Evolutionary conservation across 2,797 vertebrate species (phyloP).

Genomic region (Micrastur ruficollis): DNA sequence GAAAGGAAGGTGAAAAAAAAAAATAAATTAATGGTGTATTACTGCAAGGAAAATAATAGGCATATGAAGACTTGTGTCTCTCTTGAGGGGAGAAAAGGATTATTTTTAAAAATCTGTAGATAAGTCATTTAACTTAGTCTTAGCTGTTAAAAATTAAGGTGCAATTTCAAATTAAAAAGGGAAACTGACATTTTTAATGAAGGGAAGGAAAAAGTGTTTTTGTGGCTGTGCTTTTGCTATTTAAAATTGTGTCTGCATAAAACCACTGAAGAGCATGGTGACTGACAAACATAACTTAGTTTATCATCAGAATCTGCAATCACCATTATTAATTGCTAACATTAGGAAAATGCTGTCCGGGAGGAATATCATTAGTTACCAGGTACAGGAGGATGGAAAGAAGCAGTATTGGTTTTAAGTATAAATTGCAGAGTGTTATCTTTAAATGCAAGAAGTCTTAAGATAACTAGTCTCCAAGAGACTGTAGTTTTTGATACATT

Average conservation of each 20-base stretch:
- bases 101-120: neutral
- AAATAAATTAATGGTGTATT: neutral
- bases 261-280: neutral
- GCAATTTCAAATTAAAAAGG: neutral
- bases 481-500: neutral
- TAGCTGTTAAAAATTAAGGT: neutral
- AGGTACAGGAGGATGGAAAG: neutral
- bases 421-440: neutral
- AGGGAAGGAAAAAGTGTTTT: neutral
- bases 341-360: neutral
- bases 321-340: neutral
- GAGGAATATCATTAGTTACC: neutral
- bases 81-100: neutral
- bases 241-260: neutral
- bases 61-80: neutral
- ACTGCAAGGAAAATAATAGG: neutral
- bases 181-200: neutral
- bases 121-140: neutral
- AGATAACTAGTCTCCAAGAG: neutral
- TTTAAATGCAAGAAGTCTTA: neutral
- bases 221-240: neutral
- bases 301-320: neutral
- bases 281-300: neutral
- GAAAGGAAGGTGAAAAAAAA: neutral
- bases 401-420: neutral